A percentile compares a stretch with the other conserved stretches of the same genome.
These are phyloP conservation scores for Podilymbus podiceps DNA, from an alignment of 2,113 vertebrate species.

Conservation along the genomic window DNA sequence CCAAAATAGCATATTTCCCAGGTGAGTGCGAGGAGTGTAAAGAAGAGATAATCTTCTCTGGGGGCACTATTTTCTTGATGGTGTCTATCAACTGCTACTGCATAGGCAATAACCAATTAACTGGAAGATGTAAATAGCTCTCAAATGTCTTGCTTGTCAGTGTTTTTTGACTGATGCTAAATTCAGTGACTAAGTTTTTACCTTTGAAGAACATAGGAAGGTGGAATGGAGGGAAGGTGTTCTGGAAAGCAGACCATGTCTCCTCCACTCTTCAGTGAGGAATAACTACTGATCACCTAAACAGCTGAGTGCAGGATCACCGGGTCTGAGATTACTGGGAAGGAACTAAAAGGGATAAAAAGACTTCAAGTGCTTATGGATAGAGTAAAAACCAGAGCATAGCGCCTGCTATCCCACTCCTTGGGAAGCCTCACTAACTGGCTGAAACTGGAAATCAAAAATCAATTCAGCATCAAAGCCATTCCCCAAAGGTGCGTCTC, in stretches of 20 bases:
- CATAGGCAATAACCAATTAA: not conserved
- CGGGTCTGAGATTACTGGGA: not conserved
- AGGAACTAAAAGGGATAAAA: not conserved
- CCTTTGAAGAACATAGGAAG: not conserved
- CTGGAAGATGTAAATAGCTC: not conserved
- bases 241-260: not conserved
- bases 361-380: not conserved
- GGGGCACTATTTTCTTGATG: not conserved
- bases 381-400: not conserved
- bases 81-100: not conserved
- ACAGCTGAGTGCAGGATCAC: not conserved
- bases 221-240: not conserved
- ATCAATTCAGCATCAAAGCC: not conserved
- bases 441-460: not conserved
- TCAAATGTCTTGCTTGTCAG: not conserved
- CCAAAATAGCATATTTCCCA: not conserved
- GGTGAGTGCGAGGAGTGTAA: not conserved
- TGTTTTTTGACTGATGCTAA: not conserved
- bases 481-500: not conserved
- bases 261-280: not conserved
- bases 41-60: not conserved
- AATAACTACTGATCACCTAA: not conserved
- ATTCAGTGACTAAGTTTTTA: not conserved
- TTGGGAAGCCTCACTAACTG: not conserved
- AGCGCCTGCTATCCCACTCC: not conserved